phyloP scores from a whole-genome alignment of 2,113 vertebrate species.

The Macroglossus sobrinus region DNA sequence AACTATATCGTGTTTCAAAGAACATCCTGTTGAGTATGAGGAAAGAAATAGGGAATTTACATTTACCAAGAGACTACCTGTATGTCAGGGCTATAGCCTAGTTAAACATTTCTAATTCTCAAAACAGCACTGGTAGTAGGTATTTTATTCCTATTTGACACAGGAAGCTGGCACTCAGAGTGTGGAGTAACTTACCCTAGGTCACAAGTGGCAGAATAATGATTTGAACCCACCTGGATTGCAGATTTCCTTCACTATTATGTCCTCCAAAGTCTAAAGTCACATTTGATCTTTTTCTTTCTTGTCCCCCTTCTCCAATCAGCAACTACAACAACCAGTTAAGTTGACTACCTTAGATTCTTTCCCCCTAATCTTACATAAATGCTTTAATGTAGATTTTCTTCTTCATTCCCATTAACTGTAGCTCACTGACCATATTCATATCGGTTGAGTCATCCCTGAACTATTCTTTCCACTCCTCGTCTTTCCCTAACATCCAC shows the following conservation, averaged over 20 bases:
- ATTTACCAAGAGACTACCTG: background rate
- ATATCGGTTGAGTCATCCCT: fast-evolving
- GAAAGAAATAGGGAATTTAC: background rate
- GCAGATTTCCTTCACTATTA: background rate
- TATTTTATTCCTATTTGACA: background rate
- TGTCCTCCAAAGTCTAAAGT: background rate
- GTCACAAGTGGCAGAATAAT: background rate
- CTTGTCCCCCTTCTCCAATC: background rate
- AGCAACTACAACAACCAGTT: background rate
- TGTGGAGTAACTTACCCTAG: background rate
- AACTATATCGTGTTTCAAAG: background rate
- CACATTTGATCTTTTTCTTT: background rate
- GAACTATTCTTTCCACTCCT: background rate
- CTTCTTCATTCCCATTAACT: background rate
- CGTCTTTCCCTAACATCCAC: background rate
- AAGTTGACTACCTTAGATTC: background rate
- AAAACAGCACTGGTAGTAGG: background rate
- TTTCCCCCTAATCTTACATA: background rate
- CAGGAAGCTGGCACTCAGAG: background rate
- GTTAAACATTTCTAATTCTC: background rate
- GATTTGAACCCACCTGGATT: background rate
- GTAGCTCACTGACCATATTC: background rate
- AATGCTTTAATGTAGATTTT: background rate
- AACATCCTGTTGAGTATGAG: background rate
- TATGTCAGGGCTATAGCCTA: background rate